phyloP scores from a whole-genome alignment of 2,797 vertebrate species.

The Eulemur albifrons region DNA sequence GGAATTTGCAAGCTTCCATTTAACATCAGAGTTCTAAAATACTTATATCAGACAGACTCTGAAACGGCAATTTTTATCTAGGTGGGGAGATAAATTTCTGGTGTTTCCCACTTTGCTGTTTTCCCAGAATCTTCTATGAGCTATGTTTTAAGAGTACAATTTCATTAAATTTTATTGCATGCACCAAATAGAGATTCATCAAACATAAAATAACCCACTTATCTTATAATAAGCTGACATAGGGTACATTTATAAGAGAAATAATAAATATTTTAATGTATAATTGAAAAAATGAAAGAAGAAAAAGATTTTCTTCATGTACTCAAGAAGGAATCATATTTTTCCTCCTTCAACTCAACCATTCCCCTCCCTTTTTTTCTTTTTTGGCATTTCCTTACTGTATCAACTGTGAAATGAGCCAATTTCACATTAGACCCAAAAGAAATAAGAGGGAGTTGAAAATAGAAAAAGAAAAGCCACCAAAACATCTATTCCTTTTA shows the following conservation, averaged over 20 bases:
- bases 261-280: neutral
- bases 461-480: neutral
- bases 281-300: neutral
- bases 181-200: neutral
- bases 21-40: neutral
- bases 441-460: neutral
- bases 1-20: neutral
- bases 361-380: neutral
- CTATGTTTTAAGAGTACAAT: neutral
- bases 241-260: neutral
- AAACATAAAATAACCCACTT: neutral
- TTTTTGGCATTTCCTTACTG: neutral
- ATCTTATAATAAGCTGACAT: neutral
- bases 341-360: neutral
- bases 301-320: neutral
- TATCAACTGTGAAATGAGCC: neutral
- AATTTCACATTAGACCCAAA: neutral
- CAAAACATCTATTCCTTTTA: neutral
- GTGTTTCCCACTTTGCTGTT: neutral
- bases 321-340: neutral
- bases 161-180: neutral
- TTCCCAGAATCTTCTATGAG: neutral
- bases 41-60: neutral
- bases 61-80: neutral
- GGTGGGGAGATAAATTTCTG: neutral